phyloP scores from a whole-genome alignment of 2,797 vertebrate species.

The Lophotriccus pileatus region DNA sequence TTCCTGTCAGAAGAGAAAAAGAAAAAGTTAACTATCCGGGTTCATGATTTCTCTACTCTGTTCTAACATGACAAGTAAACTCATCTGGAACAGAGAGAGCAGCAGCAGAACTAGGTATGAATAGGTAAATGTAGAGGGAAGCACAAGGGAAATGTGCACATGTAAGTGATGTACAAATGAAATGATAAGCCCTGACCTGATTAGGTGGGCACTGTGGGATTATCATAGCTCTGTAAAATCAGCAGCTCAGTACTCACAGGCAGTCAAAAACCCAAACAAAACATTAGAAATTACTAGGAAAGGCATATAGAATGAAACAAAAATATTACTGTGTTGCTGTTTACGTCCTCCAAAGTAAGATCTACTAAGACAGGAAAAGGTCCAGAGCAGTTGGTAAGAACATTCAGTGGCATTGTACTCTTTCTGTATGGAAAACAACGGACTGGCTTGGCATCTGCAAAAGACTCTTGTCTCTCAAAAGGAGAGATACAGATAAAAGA shows the following conservation, averaged over 20 bases:
- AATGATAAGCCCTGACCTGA: neutral
- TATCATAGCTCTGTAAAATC: neutral
- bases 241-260: neutral
- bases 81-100: neutral
- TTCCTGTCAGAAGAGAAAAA: neutral
- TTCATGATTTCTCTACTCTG: neutral
- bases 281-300: neutral
- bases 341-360: neutral
- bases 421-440: neutral
- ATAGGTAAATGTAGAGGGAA: neutral
- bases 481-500: neutral
- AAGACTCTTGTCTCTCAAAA: neutral
- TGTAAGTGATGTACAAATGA: neutral
- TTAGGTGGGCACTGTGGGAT: neutral
- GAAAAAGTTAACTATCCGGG: neutral
- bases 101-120: neutral
- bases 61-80: neutral
- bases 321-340: neutral
- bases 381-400: neutral
- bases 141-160: neutral
- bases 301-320: neutral
- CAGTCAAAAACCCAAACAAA: neutral
- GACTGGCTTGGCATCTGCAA: neutral
- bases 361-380: neutral
- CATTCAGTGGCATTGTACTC: accelerated